Evolutionary conservation across 2,888 invertebrate genomes (phyloP).

Genomic region (Orchesellides sinensis): DNA sequence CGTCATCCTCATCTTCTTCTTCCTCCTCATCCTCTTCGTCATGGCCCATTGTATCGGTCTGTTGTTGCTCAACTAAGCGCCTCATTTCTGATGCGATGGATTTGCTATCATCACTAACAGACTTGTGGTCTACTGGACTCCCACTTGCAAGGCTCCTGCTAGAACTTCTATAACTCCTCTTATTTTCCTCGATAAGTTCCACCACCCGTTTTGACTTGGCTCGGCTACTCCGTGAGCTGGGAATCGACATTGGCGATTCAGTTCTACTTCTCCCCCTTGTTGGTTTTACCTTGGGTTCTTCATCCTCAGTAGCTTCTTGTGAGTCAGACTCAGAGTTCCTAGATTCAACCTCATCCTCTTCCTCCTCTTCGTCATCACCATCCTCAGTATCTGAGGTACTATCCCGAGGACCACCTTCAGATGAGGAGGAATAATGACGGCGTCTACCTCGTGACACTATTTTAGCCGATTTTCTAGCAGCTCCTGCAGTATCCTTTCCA

Average conservation of each 20-base stretch:
- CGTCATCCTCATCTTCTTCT: constrained; percentile 52
- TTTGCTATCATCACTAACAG: constrained; percentile 48
- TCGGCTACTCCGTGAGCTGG: constrained; percentile 46
- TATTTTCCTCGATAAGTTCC: constrained; percentile 33
- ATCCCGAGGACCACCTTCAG: constrained; percentile 5
- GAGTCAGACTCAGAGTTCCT: background rate
- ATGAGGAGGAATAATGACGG: constrained; percentile 61
- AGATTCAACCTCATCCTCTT: constrained; percentile 26
- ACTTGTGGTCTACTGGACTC: constrained; percentile 27
- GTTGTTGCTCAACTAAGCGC: constrained; percentile 29
- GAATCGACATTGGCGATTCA: constrained; percentile 39
- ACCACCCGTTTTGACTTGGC: constrained; percentile 29
- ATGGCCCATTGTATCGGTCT: constrained; percentile 1
- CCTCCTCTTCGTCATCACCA: constrained; percentile 5
- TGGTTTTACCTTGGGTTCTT: constrained; percentile 14
- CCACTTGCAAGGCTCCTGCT: constrained; percentile 15
- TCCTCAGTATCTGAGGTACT: constrained; percentile 43
- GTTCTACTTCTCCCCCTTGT: constrained; percentile 15
- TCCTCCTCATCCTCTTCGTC: constrained; percentile 4
- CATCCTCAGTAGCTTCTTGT: constrained; percentile 20
- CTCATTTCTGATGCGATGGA: constrained; percentile 40
- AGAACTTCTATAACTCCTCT: constrained; percentile 14
- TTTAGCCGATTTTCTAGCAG: constrained; percentile 73
- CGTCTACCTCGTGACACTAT: constrained; percentile 63
- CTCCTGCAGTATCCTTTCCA: constrained; percentile 64